These are phyloP conservation scores for Polydesmus complanatus DNA, from an alignment of 2,888 invertebrate genomes.

Conservation along the genomic window DNA sequence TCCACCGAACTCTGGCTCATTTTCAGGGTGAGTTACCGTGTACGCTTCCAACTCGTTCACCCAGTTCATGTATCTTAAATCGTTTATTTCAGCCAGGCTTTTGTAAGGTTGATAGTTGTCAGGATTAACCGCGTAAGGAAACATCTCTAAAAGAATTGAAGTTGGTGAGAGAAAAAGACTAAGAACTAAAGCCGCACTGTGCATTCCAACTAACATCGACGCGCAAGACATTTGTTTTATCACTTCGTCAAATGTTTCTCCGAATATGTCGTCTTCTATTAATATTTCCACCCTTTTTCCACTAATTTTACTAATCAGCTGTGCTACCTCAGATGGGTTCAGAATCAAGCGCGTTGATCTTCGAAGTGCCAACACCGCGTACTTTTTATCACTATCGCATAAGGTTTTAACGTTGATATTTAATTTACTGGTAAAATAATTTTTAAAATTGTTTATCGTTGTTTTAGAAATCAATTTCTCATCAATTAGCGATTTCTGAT, in stretches of 20 bases:
- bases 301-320: not conserved
- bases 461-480: not conserved
- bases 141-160: slow-evolving; percentile 36
- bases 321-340: slow-evolving; percentile 8
- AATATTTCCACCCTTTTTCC: not conserved
- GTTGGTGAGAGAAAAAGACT: slow-evolving; percentile 33
- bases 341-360: slow-evolving; percentile 11
- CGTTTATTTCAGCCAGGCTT: slow-evolving; percentile 31
- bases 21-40: slow-evolving; percentile 22
- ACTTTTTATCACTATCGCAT: not conserved
- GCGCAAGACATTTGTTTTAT: slow-evolving; percentile 12
- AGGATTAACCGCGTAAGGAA: slow-evolving; percentile 37
- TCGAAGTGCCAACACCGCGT: slow-evolving; percentile 3
- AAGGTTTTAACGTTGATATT: not conserved
- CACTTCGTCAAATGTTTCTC: slow-evolving; percentile 3
- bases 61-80: slow-evolving; percentile 34
- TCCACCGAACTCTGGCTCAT: slow-evolving; percentile 30
- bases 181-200: slow-evolving; percentile 35
- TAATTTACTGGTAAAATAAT: not conserved
- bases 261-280: slow-evolving; percentile 6
- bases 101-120: slow-evolving; percentile 35
- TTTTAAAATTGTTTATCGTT: not conserved
- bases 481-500: slow-evolving; percentile 32
- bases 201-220: slow-evolving; percentile 32
- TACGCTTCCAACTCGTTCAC: slow-evolving; percentile 28